Evolutionary conservation across 2,888 invertebrate genomes (phyloP).

Genomic region (Pocota personata): DNA sequence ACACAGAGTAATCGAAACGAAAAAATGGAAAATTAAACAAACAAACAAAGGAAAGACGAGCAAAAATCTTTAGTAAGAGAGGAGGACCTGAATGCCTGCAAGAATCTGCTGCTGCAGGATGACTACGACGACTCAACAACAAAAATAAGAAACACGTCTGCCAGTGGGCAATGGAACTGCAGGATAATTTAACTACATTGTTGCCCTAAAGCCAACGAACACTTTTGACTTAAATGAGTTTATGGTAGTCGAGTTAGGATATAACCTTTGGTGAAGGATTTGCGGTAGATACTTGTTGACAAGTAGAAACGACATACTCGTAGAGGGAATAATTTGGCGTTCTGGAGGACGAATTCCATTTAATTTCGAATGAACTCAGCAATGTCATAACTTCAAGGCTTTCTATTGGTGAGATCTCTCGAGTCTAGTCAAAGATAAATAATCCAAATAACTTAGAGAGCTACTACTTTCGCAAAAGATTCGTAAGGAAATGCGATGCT

Average conservation of each 20-base stretch:
- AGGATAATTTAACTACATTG: slow-evolving; percentile 48
- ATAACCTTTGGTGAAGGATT: no score
- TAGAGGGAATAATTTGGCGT: no score
- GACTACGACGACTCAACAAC: not conserved
- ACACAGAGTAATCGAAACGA: not conserved
- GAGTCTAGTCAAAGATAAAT: no score
- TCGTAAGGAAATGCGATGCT: no score
- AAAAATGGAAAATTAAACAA: slow-evolving; percentile 51
- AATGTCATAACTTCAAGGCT: no score
- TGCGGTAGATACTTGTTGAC: no score
- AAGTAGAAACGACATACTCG: no score
- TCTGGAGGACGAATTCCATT: no score
- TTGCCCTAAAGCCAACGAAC: slow-evolving; percentile 48
- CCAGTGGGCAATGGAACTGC: slow-evolving; percentile 18
- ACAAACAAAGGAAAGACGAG: slow-evolving; percentile 25
- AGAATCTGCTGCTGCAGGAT: slow-evolving; percentile 24
- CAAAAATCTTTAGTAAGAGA: not conserved
- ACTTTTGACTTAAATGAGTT: slow-evolving; percentile 38
- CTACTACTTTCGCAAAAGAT: no score
- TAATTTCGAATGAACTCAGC: no score
- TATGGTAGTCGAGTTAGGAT: not conserved
- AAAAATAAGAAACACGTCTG: slow-evolving; percentile 16
- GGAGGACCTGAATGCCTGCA: not conserved
- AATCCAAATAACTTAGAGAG: no score
- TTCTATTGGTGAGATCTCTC: no score